Percentiles rank a stretch among this genome's conserved stretches.
These are phyloP conservation scores for Phrynocephalus forsythii DNA, from an alignment of 2,797 vertebrate genomes.

Conservation along the genomic window DNA sequence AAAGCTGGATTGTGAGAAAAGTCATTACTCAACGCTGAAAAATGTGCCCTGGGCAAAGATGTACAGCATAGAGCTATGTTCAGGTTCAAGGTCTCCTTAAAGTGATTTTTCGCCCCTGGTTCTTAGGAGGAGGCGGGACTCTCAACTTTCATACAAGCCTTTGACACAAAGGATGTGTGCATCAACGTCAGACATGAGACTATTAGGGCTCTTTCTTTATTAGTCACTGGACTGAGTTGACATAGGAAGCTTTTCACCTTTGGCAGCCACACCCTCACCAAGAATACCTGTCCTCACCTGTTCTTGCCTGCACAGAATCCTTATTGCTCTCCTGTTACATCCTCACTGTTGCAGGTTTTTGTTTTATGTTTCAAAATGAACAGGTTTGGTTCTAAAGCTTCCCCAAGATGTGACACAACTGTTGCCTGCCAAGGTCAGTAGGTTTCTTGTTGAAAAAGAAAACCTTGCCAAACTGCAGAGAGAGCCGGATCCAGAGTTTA, in stretches of 20 bases:
- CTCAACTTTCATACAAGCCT: constrained; percentile 50
- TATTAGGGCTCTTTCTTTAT: constrained; percentile 55
- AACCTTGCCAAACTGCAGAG: background rate
- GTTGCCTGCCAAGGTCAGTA: background rate
- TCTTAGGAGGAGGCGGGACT: constrained; percentile 12
- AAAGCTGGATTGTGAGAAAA: constrained; percentile 81
- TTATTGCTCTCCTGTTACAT: constrained; percentile 15
- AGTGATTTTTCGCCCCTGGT: background rate
- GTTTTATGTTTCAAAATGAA: constrained; percentile 59
- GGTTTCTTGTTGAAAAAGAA: background rate
- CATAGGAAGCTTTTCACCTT: constrained; percentile 60
- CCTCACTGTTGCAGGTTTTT: constrained; percentile 52
- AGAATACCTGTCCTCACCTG: constrained; percentile 72
- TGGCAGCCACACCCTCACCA: constrained; percentile 60
- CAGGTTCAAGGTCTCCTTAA: constrained; percentile 58
- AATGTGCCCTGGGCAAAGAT: constrained; percentile 77
- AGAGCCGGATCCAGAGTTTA: too few species aligned
- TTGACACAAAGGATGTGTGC: constrained; percentile 15
- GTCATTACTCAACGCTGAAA: constrained; percentile 77
- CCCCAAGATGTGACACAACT: background rate
- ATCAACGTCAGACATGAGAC: constrained; percentile 54
- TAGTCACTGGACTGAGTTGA: constrained; percentile 58
- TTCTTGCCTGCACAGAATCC: constrained; percentile 67
- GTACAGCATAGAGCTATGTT: constrained; percentile 65
- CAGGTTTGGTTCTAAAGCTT: constrained; percentile 61